These are phyloP conservation scores for Cardinalis cardinalis DNA, from an alignment of 2,113 vertebrate species.

Conservation along the genomic window DNA sequence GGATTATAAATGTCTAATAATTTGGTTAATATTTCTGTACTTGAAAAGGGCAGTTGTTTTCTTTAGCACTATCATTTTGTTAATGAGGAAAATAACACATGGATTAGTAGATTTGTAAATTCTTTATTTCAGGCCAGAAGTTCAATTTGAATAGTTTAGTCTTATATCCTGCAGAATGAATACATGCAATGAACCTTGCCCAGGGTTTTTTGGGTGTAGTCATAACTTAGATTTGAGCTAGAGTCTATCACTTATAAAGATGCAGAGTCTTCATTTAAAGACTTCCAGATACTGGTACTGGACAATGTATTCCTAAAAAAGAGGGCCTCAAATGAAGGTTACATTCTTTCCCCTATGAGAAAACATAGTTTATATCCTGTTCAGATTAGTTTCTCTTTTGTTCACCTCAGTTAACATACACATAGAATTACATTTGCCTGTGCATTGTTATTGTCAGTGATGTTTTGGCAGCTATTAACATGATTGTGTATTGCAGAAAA, in stretches of 20 bases:
- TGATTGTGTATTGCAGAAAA: background rate
- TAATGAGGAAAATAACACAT: background rate
- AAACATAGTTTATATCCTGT: background rate
- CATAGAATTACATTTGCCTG: constrained; percentile 47
- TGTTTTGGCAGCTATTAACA: constrained; percentile 38
- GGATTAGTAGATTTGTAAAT: background rate
- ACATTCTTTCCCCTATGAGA: constrained; percentile 33
- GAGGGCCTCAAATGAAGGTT: background rate
- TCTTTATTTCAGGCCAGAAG: background rate
- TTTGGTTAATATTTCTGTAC: background rate
- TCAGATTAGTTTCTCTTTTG: constrained; percentile 9
- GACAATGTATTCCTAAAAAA: background rate
- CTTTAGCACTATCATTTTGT: background rate
- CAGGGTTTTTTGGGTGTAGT: background rate
- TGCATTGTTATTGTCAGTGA: constrained; percentile 32
- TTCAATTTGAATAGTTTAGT: background rate
- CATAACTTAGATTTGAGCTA: background rate
- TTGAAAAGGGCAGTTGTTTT: background rate
- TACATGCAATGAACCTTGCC: background rate
- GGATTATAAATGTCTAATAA: background rate
- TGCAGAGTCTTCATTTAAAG: constrained; percentile 13
- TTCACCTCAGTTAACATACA: constrained; percentile 36
- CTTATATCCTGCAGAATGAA: background rate
- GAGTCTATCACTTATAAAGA: background rate
- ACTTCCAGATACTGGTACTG: constrained; percentile 17